Evolutionary conservation across 2,888 invertebrate species (phyloP), one percentile per base, ranked within the genome.

Genomic region (Raillietiella orientalis): DNA sequence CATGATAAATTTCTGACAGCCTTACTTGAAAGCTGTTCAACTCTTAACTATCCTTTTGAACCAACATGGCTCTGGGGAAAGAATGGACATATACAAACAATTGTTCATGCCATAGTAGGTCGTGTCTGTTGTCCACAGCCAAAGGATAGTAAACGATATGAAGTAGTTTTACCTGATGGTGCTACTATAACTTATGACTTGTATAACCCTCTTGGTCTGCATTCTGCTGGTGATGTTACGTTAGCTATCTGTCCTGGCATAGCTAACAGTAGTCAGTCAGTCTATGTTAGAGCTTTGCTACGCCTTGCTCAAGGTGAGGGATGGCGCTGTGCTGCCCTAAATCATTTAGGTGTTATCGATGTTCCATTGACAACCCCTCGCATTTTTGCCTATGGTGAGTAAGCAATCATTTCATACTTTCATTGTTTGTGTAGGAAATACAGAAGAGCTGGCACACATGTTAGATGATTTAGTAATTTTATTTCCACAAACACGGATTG

Each of bases 41-140:
- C n/a, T n/a, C n/a, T n/a, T n/a, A n/a, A n/a, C n/a, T n/a, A n/a
- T n/a, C n/a, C n/a, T n/a, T n/a, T n/a, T n/a, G n/a, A n/a, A n/a
- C 82, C 82, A 25, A 74, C 82, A 25, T 55, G 72, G 35, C 46
- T 84, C 36, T 87, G 84, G 84, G 87, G 87, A 29, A 77, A 75
- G 47, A 82, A 77, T 46, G 84, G 84, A 8, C 84, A 87, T 46
- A 63, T 84, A 12, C 84, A 87, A 47, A 84, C 84, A 2, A 67
- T 82, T 30, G 52, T 82, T 27, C 84, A 84, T 49, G 82, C 77
- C 39, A 41, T 48, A 28, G 38, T 50, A 26, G 49, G 50, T 2
- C 59, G 82, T 28, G 67, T 79, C 14, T 62, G 67, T 32, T 74
- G 79, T 39, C 77, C 77, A 27, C 70, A 72, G 64, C 72, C 75